Evolutionary conservation across 2,113 vertebrate species (phyloP), one percentile per base, ranked within the genome.

Genomic region (Ochotona princeps): DNA sequence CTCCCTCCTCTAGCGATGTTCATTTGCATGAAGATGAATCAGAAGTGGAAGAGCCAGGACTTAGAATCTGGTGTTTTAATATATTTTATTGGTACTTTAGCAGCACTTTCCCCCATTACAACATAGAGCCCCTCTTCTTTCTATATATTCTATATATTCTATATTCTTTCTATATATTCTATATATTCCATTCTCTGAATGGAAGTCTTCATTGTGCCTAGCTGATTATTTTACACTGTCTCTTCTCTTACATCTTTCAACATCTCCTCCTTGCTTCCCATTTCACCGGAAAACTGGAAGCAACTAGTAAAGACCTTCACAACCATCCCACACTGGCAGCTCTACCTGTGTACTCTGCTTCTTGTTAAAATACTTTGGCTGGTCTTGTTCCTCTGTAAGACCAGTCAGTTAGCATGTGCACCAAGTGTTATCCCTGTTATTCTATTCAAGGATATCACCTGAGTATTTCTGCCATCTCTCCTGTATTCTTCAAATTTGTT

Each of bases 401-500:
- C 28, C 47, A 66, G 21, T 91, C 44, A 75, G 1, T 69, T 90
- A 26, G 73, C 38, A 14, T 65, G 23, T 93, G 1, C 8, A 79
- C 5, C 74, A 51, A 9, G 49, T 85, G 17, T 26, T 73, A 49
- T 87, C 25, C 23, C 8, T 79, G 21, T 66, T 90, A 86, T 20
- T 21, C n/a, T 83, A 67, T 21, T 44, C 20, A 72, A 54, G n/a
- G 51, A 67, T 26, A 32, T 73, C 30, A 89, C 60, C 30, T 51
- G 17, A 87, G 20, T 1, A 30, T 28, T 89, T 66, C 10, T 87
- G 30, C 25, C 70, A 25, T 38, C 30, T 91, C 44, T 75, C 47
- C 20, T 75, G 8, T 89, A 35, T 92, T 30, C 70, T 85, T 51
- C 49, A 80, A 83, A 57, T 90, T 82, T 82, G 30, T 82, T 76